Evolutionary conservation across 2,797 vertebrate species (phyloP).

Genomic region (Momotus momota): DNA sequence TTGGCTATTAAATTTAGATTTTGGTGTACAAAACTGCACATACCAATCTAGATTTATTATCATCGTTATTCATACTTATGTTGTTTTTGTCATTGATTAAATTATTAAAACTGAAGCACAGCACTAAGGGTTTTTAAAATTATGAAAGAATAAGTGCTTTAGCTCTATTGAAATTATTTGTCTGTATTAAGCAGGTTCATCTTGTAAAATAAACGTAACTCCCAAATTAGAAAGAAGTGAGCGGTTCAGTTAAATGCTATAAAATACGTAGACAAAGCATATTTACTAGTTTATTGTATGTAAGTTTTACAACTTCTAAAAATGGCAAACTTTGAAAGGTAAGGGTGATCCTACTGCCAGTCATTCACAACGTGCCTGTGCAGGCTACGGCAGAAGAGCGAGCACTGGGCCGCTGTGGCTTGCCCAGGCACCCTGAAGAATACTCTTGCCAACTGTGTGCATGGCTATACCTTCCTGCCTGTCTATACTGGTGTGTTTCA

Average conservation of each 20-base stretch:
- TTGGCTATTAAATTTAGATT: background rate
- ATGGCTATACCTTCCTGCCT: background rate
- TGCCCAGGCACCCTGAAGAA: background rate
- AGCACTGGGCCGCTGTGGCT: background rate
- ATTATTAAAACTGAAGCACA: constrained; percentile 37
- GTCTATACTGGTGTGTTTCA: background rate
- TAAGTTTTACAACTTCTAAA: background rate
- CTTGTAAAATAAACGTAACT: constrained; percentile 34
- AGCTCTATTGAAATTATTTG: constrained; percentile 58
- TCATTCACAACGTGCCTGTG: background rate
- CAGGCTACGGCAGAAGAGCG: background rate
- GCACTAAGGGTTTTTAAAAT: background rate
- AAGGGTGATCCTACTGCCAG: background rate
- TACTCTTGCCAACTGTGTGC: background rate
- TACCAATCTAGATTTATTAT: constrained; percentile 42
- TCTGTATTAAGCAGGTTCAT: constrained; percentile 17
- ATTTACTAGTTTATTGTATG: background rate
- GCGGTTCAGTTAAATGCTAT: background rate
- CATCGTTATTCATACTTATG: constrained; percentile 15
- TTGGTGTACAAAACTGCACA: background rate
- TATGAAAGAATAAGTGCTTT: constrained; percentile 52
- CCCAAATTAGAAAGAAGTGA: background rate
- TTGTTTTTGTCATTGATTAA: constrained; percentile 56
- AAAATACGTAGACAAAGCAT: background rate
- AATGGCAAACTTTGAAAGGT: background rate